A percentile compares a stretch with the other conserved stretches of the same genome.
These are phyloP conservation scores for Danaus chrysippus DNA, from an alignment of 2,888 invertebrate genomes.

Conservation along the genomic window DNA sequence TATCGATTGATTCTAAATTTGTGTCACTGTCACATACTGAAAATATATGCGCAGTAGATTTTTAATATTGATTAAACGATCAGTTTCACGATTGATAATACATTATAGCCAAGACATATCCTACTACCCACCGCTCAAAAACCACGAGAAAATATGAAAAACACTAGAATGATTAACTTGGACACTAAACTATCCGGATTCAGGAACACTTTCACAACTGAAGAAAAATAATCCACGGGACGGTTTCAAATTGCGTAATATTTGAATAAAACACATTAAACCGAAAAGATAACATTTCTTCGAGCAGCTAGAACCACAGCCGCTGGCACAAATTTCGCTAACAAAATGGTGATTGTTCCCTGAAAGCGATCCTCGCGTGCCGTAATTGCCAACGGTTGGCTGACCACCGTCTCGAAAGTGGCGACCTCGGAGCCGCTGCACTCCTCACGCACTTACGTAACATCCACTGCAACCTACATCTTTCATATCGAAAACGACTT, in stretches of 20 bases:
- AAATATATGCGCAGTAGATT: not conserved
- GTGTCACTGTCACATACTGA: not conserved
- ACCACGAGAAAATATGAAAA: slow-evolving; percentile 15
- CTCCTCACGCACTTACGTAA: slow-evolving; percentile 70
- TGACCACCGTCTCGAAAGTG: slow-evolving; percentile 64
- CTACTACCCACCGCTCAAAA: slow-evolving; percentile 24
- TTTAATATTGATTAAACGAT: not conserved
- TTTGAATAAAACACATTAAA: slow-evolving; percentile 37
- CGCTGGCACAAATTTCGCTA: slow-evolving; percentile 53
- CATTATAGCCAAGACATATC: not conserved
- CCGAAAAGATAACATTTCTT: slow-evolving; percentile 43
- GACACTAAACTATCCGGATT: slow-evolving; percentile 34
- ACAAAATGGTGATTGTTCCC: slow-evolving; percentile 76
- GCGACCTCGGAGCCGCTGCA: slow-evolving; percentile 63
- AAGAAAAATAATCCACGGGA: slow-evolving; percentile 44
- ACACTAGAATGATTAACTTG: slow-evolving; percentile 16
- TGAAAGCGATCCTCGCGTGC: slow-evolving; percentile 71
- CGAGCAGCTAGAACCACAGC: slow-evolving; percentile 34
- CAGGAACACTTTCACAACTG: slow-evolving; percentile 54
- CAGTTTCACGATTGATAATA: not conserved
- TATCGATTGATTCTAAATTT: too few relatives aligned
- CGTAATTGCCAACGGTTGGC: slow-evolving; percentile 63
- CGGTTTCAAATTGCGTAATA: slow-evolving; percentile 37
- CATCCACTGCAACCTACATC: slow-evolving; percentile 64
- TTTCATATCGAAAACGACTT: slow-evolving; percentile 47